phyloP scores from a whole-genome alignment of 2,888 invertebrate genomes.

The Macrosoma leucophasiata region DNA sequence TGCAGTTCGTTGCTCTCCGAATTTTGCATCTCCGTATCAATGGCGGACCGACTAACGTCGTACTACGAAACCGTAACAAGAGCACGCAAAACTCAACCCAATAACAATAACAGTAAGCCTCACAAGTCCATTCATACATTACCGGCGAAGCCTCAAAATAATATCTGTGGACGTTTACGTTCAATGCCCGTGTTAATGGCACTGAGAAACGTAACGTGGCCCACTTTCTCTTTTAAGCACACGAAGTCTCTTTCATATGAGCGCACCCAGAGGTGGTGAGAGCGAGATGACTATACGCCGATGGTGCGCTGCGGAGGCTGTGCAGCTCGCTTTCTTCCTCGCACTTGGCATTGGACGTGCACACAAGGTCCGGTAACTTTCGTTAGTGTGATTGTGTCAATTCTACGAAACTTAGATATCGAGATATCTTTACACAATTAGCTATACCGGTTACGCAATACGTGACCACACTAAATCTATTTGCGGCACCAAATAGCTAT shows the following conservation, averaged over 20 bases:
- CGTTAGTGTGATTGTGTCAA: conserved; percentile 57
- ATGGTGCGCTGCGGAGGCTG: conserved; percentile 51
- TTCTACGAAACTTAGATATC: conserved; percentile 30
- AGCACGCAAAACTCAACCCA: conserved; percentile 23
- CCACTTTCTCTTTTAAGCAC: conserved; percentile 75
- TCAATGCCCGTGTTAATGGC: conserved; percentile 71
- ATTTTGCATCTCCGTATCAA: conserved; percentile 53
- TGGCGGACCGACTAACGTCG: conserved; percentile 35
- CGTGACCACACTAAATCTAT: no score
- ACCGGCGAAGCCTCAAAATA: conserved; percentile 35
- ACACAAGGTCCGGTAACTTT: conserved; percentile 73
- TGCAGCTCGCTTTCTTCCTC: conserved; percentile 68
- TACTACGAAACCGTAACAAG: conserved; percentile 29
- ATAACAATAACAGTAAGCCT: no score
- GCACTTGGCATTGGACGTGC: conserved; percentile 71
- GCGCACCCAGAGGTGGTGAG: conserved; percentile 32
- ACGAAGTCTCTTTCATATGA: conserved; percentile 56
- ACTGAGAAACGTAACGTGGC: conserved; percentile 73
- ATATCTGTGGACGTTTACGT: conserved; percentile 65
- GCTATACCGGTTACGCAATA: no score
- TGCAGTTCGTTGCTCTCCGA: conserved; percentile 71
- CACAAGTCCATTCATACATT: conserved; percentile 20
- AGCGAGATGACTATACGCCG: conserved; percentile 55
- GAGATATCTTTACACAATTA: conserved; percentile 6
- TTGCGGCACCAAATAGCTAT: no score